Evolutionary conservation across 2,797 vertebrate genomes (phyloP).

Genomic region (Monodelphis domestica): DNA sequence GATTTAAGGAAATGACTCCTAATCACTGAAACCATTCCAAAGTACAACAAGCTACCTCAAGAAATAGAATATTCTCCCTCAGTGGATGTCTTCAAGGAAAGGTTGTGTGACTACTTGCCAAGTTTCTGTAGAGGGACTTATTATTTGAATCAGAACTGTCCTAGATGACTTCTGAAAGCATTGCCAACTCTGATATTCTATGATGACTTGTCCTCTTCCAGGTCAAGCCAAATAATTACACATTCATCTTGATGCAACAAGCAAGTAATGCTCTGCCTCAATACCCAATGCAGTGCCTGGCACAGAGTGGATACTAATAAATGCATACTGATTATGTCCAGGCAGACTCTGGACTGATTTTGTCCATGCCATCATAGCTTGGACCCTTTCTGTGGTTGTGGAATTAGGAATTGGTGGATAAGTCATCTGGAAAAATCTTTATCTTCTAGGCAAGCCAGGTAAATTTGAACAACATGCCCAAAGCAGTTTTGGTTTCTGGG

Average conservation of each 20-base stretch:
- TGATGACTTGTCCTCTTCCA: background rate
- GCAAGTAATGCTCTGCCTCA: background rate
- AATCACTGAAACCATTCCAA: background rate
- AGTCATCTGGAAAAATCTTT: background rate
- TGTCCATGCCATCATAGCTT: background rate
- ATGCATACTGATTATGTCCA: background rate
- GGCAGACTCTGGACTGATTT: background rate
- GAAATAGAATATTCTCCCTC: background rate
- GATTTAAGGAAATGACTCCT: background rate
- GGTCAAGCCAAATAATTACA: background rate
- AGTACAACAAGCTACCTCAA: background rate
- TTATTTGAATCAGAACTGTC: background rate
- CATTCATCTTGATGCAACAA: background rate
- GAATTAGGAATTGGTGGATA: background rate
- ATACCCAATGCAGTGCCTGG: background rate
- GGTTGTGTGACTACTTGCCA: background rate
- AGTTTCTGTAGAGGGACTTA: background rate
- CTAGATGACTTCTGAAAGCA: background rate
- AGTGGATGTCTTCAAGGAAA: background rate
- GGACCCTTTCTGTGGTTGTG: background rate
- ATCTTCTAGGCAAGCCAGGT: background rate
- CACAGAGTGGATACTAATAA: background rate
- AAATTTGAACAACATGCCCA: background rate
- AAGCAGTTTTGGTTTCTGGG: conserved; percentile 17
- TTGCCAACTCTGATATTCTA: background rate